phyloP scores from a whole-genome alignment of 1,140 invertebrate species.

The Cyclina sinensis region DNA sequence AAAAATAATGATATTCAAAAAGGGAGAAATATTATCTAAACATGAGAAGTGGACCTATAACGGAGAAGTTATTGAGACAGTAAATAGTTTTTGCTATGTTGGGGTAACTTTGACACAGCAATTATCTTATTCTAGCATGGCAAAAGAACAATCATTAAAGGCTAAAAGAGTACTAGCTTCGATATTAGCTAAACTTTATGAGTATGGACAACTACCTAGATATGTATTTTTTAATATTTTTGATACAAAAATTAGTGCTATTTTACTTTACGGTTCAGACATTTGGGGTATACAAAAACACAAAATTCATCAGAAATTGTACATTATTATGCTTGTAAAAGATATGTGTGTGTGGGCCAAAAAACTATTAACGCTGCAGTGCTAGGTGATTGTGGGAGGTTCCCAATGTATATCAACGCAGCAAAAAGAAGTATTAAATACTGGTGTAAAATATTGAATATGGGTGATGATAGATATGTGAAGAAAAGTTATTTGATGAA shows the following conservation, averaged over 20 bases:
- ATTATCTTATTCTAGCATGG: background rate
- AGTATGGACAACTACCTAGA: too few species aligned
- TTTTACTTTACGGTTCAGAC: background rate
- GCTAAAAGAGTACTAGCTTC: background rate
- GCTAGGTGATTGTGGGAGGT: too few species aligned
- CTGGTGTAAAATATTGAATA: too few species aligned
- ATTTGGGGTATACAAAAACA: background rate
- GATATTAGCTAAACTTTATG: background rate
- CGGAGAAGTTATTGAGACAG: too few species aligned
- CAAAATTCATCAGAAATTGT: background rate
- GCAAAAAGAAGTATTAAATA: background rate
- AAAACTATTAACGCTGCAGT: too few species aligned
- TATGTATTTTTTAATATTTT: constrained; percentile 15
- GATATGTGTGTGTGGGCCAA: too few species aligned
- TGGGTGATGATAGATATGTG: background rate
- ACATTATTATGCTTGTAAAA: too few species aligned
- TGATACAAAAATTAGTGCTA: background rate
- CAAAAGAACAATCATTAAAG: background rate
- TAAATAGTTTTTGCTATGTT: too few species aligned
- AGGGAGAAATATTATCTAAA: too few species aligned
- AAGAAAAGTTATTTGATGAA: background rate
- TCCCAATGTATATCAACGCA: background rate
- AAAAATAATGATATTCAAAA: too few species aligned
- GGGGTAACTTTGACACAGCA: background rate
- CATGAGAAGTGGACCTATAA: background rate